A percentile compares a stretch with the other conserved stretches of the same genome.
These are phyloP conservation scores for Hylaeus anthracinus DNA, from an alignment of 1,140 invertebrate species.

Conservation along the genomic window DNA sequence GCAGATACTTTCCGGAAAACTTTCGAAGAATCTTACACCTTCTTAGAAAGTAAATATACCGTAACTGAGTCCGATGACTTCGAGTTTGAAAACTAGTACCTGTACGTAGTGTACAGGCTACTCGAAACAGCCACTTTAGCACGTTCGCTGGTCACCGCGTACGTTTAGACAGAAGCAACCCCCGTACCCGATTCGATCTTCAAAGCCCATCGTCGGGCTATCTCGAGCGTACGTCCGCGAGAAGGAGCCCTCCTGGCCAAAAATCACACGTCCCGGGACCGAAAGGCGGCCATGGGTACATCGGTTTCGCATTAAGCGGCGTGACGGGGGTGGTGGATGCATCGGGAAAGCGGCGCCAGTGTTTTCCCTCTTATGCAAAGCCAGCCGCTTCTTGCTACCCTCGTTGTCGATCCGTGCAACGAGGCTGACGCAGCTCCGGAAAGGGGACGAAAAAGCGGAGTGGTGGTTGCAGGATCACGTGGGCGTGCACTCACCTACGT, in stretches of 20 bases:
- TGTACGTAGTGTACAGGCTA: too few relatives aligned
- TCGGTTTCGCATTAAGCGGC: slow-evolving; percentile 61
- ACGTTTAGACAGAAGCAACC: neutral
- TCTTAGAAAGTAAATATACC: too few relatives aligned
- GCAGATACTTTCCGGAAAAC: too few relatives aligned
- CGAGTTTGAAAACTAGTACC: too few relatives aligned
- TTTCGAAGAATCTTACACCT: too few relatives aligned
- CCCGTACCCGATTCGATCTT: neutral
- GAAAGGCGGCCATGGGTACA: slow-evolving; percentile 35
- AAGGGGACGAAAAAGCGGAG: slow-evolving; percentile 56
- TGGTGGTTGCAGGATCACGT: slow-evolving; percentile 66
- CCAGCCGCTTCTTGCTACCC: slow-evolving; percentile 45
- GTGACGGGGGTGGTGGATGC: slow-evolving; percentile 5
- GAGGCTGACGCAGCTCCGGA: slow-evolving; percentile 14
- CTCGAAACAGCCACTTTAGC: neutral
- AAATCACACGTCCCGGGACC: neutral
- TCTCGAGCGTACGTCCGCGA: neutral
- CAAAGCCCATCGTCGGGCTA: neutral
- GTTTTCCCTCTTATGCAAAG: slow-evolving; percentile 63
- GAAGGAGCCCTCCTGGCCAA: neutral
- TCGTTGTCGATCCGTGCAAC: slow-evolving; percentile 38
- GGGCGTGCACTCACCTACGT: slow-evolving; percentile 56
- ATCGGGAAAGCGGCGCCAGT: slow-evolving; percentile 23
- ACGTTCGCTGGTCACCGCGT: too few relatives aligned
- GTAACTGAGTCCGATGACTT: too few relatives aligned